Base-by-base conservation (phyloP, 2,113 vertebrate genomes). In the Pycnonotus jocosus region DNA sequence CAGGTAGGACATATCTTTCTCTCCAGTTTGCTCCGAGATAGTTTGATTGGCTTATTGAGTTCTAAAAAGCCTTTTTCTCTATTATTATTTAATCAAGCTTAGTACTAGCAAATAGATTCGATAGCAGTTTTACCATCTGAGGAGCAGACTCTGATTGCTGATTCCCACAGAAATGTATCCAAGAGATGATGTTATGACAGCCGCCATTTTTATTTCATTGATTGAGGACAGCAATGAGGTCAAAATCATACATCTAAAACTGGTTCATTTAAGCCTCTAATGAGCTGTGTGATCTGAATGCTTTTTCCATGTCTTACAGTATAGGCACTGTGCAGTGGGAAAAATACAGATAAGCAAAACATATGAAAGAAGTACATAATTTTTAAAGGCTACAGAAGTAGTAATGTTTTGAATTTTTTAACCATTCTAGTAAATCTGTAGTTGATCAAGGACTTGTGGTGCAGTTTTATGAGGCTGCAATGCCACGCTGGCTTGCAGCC, bases 181-280 rank as follows among this genome's bases (percentile, higher is more conserved):
- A 82, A 90, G 92, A 95, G 80, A 96, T 18, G 84, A 91, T 95
- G 90, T 94, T 92, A 61, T n/a, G 61, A 84, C 74, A 91, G 82
- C 76, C 33, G 1, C 88, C 84, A 96, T 97, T 97, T 97, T 96
- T 95, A 95, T 97, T 95, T 95, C 88, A 45, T 90, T 95, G 92
- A 96, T 83, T 94, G 81, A 97, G 93, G 90, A 95, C 28, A 81
- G 60, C 94, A 96, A 96, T 95, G 96, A 96, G 96, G 93, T 97
- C 92, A 94, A 90, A 97, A 96, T 96, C 94, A 85, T 94, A 92
- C 64, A 84, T 97, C 81, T 96, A 92, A 96, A 97, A 91, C 60
- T 86, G 95, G 81, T 93, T 97, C 86, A 91, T 96, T 97, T 94
- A 94, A 96, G 73, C 90, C 42, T 94, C 82, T 97, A 97, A 97